Conservation (phyloP, 1,140 invertebrate species). For the Proctacanthus coquilletti region DNA sequence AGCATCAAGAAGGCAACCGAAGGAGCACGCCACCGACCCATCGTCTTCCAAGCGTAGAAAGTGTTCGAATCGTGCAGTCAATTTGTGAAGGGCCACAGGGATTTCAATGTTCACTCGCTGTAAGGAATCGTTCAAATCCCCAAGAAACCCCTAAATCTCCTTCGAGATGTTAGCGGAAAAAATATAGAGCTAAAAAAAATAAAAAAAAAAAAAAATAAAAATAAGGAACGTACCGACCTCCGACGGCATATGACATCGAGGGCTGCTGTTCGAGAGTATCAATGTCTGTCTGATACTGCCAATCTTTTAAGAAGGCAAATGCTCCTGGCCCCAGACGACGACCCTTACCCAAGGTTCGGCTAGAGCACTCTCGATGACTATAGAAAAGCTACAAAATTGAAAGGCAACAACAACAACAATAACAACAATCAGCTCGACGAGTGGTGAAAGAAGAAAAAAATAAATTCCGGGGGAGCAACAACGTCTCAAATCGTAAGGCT, state of each 20-base stretch:
- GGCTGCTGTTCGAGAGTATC: not conserved
- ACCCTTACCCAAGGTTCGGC: no score
- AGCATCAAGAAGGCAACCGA: not conserved
- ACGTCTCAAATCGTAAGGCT: no score
- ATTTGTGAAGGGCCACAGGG: not conserved
- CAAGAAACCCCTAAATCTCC: not conserved
- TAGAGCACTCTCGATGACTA: not conserved
- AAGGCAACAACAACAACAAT: not conserved
- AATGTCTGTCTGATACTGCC: not conserved
- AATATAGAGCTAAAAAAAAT: not conserved
- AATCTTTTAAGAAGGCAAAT: no score
- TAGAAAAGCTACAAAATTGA: not conserved
- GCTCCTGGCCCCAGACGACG: no score
- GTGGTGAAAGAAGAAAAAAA: not conserved
- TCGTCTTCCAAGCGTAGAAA: not conserved
- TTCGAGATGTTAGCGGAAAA: not conserved
- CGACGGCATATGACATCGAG: not conserved
- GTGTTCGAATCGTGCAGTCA: not conserved
- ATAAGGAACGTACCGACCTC: not conserved
- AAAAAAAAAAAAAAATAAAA: not conserved
- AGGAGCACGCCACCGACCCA: not conserved
- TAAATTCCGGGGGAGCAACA: not conserved
- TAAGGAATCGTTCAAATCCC: not conserved
- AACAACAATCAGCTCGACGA: not conserved
- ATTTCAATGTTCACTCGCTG: not conserved